phyloP scores from a whole-genome alignment of 2,888 invertebrate species.

The Lampropteryx suffumata region DNA sequence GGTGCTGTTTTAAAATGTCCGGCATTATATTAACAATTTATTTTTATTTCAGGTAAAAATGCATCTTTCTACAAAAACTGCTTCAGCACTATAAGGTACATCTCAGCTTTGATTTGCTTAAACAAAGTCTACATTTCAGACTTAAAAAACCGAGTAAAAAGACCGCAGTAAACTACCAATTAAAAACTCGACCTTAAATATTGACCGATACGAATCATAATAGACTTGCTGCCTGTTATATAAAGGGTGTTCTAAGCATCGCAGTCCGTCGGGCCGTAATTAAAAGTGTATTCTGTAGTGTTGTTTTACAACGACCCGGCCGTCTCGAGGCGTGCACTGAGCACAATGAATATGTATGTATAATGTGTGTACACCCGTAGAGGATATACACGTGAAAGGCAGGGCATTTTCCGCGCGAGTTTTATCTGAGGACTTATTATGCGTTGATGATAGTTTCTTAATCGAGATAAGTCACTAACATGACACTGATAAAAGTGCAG shows the following conservation, averaged over 20 bases:
- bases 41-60: conserved; percentile 44
- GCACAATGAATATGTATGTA: conserved; percentile 55
- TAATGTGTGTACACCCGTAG: conserved; percentile 47
- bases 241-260: conserved; percentile 60
- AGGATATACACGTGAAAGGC: conserved; percentile 47
- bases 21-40: too few species aligned
- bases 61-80: conserved; percentile 10
- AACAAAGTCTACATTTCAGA: conserved; percentile 29
- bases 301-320: conserved; percentile 59
- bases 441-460: too few species aligned
- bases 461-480: too few species aligned
- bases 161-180: conserved; percentile 18
- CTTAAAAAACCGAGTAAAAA: conserved; percentile 35
- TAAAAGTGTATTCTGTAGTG: conserved; percentile 63
- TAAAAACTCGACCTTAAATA: conserved; percentile 37
- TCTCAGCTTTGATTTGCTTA: conserved; percentile 30
- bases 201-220: conserved; percentile 39
- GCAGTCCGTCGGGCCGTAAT: conserved; percentile 57
- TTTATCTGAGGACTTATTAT: conserved; percentile 14
- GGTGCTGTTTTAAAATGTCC: too few species aligned
- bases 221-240: conserved; percentile 41
- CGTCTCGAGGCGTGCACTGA: conserved; percentile 55
- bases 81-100: conserved; percentile 14
- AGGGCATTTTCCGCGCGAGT: conserved; percentile 40
- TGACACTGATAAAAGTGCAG: too few species aligned